Evolutionary conservation across 2,797 vertebrate genomes (phyloP), one percentile per base, ranked within the genome.

Genomic region (Apogon talboti): DNA sequence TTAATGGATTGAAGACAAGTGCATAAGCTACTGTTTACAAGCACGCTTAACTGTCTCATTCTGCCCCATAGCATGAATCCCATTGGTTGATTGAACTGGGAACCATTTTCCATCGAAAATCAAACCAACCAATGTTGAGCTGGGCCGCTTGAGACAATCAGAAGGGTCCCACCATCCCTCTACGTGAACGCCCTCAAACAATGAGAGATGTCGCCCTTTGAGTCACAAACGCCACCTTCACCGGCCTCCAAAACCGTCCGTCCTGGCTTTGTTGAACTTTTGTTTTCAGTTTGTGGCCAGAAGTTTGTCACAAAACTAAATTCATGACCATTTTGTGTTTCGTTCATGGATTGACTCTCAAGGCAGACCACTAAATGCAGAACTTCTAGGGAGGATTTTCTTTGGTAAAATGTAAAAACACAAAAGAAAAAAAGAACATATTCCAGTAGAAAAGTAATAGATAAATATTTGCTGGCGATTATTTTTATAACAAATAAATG

Each of bases 61-160:
- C 66, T 81, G 84, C 85, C 79, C 83, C 83, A 74, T 64, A 69
- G 79, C 81, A 81, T 85, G 3, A 64, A 75, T 68, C 45, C 46
- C 80, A 87, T 76, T 76, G 77, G 70, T 68, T 78, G 81, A 81
- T 81, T 79, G 71, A 82, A 78, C 69, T 59, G 69, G 78, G 83
- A 89, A 78, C 45, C 74, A 79, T 85, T 79, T 74, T 74, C 71
- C 81, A 83, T 87, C 79, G 28, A 30, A 87, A 79, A 71, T 71
- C 51, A 62, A 79, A 68, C 50, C 66, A 79, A 86, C 74, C 79
- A 81, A 83, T 85, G 76, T 64, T 58, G 55, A 88, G 79, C 75
- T 82, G 76, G 81, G 87, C 86, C 83, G 88, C 83, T 89, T 88
- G 79, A 91, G 88, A 91, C 91, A 90, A 92, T 92, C 91, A 91